phyloP scores from a whole-genome alignment of 2,888 invertebrate genomes.

The Neoitamus cyanurus region DNA sequence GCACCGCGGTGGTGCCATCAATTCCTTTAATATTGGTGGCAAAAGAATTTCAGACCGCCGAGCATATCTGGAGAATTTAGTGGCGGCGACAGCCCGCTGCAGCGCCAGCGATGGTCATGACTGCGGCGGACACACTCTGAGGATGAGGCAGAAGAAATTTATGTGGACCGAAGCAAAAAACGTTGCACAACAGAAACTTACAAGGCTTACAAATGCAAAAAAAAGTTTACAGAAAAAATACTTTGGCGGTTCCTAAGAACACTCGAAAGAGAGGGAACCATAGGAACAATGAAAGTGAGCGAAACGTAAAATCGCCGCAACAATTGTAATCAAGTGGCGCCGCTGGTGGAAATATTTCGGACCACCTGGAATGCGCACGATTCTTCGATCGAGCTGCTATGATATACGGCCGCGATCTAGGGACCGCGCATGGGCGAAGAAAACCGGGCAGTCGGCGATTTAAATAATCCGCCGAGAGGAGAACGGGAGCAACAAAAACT shows the following conservation, averaged over 20 bases:
- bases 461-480: slow-evolving; percentile 27
- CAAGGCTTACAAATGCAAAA: slow-evolving; percentile 41
- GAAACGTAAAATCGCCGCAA: slow-evolving; percentile 30
- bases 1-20: slow-evolving; percentile 42
- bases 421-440: neutral
- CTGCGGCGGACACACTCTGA: slow-evolving; percentile 30
- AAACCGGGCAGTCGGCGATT: slow-evolving; percentile 20
- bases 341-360: slow-evolving; percentile 48
- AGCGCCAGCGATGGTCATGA: slow-evolving; percentile 44
- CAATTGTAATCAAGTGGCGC: slow-evolving; percentile 48
- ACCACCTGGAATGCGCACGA: slow-evolving; percentile 49
- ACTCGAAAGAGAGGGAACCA: neutral
- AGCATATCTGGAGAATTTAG: neutral
- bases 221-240: slow-evolving; percentile 11
- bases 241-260: slow-evolving; percentile 42
- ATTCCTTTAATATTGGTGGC: slow-evolving; percentile 40
- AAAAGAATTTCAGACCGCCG: slow-evolving; percentile 6
- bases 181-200: slow-evolving; percentile 49
- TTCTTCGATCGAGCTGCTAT: slow-evolving; percentile 45
- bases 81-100: slow-evolving; percentile 23
- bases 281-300: slow-evolving; percentile 39
- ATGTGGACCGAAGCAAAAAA: slow-evolving; percentile 44
- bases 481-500: slow-evolving; percentile 30
- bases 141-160: slow-evolving; percentile 28
- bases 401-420: slow-evolving; percentile 39